phyloP scores from a whole-genome alignment of 2,797 vertebrate species.

The Glossophaga mutica region DNA sequence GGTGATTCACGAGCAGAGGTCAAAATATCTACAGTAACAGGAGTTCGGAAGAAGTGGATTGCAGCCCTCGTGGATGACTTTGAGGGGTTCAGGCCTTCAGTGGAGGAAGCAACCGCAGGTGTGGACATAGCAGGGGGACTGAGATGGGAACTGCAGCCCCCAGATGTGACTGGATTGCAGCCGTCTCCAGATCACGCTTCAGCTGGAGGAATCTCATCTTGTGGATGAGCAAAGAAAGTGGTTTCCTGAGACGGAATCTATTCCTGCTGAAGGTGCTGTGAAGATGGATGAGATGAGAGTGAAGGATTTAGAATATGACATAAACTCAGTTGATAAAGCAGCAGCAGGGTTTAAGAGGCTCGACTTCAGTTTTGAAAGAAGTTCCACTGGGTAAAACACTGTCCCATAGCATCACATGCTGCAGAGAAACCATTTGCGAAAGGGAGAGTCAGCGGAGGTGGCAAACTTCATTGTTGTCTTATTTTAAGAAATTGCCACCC shows the following conservation, averaged over 20 bases:
- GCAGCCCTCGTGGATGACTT: not conserved
- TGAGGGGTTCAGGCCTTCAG: not conserved
- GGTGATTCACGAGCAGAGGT: not conserved
- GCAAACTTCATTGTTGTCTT: not conserved
- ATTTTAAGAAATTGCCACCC: not conserved
- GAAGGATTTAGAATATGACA: not conserved
- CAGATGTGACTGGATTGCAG: not conserved
- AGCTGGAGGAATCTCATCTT: not conserved
- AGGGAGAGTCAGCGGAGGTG: not conserved
- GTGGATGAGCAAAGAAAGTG: not conserved
- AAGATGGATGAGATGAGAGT: not conserved
- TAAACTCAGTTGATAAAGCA: not conserved
- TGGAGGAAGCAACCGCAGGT: not conserved
- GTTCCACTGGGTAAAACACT: not conserved
- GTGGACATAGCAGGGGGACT: not conserved
- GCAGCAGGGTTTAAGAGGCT: not conserved
- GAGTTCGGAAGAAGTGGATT: not conserved
- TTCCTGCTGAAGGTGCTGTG: not conserved
- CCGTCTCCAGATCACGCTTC: not conserved
- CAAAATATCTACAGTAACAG: not conserved
- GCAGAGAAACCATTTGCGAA: not conserved
- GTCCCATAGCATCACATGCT: not conserved
- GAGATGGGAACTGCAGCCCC: not conserved
- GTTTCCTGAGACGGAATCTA: not conserved
- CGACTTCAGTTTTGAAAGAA: too few relatives aligned